Percentiles rank a stretch among this genome's conserved stretches.
These are phyloP conservation scores for Lithobates pipiens DNA, from an alignment of 2,797 vertebrate genomes.

Conservation along the genomic window DNA sequence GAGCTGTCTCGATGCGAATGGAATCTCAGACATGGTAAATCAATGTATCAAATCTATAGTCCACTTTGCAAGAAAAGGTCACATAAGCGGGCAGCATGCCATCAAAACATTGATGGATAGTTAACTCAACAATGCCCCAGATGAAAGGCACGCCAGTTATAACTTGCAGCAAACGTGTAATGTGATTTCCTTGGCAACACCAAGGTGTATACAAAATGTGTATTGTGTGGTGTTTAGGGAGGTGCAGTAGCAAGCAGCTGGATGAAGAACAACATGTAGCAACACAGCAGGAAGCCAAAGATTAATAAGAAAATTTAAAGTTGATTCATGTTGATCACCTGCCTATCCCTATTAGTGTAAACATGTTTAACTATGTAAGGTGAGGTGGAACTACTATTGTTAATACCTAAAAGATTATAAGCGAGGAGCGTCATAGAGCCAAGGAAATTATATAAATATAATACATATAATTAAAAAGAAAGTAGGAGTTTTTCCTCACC, in stretches of 20 bases:
- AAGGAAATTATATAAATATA: not conserved
- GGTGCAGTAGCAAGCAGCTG: conserved; percentile 11
- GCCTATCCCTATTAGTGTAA: conserved; percentile 30
- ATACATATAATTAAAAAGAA: no score
- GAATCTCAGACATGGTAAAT: no score
- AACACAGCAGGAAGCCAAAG: conserved; percentile 46
- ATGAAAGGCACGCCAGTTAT: conserved; percentile 5
- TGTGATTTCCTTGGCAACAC: conserved; percentile 21
- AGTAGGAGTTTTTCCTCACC: not conserved
- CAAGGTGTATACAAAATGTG: conserved; percentile 28
- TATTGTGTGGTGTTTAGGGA: conserved; percentile 34
- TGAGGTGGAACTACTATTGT: conserved; percentile 14
- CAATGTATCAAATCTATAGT: no score
- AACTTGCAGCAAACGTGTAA: conserved; percentile 19
- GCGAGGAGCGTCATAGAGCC: not conserved
- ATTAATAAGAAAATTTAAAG: conserved; percentile 33
- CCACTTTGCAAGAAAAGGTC: no score
- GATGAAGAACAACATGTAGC: conserved; percentile 34
- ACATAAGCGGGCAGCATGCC: no score
- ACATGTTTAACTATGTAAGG: not conserved
- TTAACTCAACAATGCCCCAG: not conserved
- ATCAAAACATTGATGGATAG: no score
- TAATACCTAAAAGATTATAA: not conserved
- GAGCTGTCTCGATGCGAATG: no score
- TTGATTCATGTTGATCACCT: conserved; percentile 38